Conservation (phyloP, 2,797 vertebrate species). For the Chelidonichthys spinosus region DNA sequence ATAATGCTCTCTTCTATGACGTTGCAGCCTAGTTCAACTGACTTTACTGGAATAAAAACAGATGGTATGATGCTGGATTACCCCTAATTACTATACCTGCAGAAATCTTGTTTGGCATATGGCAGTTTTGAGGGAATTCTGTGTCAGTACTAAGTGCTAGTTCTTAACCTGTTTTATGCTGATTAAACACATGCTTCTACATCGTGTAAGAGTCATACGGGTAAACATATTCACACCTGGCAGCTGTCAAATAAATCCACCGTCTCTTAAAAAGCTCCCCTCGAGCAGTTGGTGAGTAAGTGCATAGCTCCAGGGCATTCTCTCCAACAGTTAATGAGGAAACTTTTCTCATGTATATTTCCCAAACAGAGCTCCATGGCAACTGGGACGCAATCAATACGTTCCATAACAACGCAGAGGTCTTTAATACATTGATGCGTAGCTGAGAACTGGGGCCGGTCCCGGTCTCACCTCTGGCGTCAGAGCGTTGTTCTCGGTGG, state of each 20-base stretch:
- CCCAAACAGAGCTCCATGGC: conserved; percentile 17
- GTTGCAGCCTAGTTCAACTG: conserved; percentile 43
- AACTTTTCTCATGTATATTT: conserved; percentile 34
- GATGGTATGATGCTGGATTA: conserved; percentile 51
- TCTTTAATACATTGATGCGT: neutral
- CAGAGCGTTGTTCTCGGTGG: conserved; percentile 96
- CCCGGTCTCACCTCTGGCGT: conserved; percentile 92
- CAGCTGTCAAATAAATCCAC: conserved; percentile 58
- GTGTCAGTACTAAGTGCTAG: neutral
- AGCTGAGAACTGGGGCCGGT: neutral
- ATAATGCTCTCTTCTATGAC: conserved; percentile 30
- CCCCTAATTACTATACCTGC: conserved; percentile 42
- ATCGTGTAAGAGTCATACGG: conserved; percentile 31
- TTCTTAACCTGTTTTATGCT: conserved; percentile 13
- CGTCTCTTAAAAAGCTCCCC: conserved; percentile 49
- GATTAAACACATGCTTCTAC: neutral
- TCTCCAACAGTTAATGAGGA: conserved; percentile 29
- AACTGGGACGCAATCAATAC: conserved; percentile 16
- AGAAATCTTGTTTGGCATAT: conserved; percentile 42
- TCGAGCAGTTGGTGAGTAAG: conserved; percentile 31
- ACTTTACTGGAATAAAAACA: conserved; percentile 56
- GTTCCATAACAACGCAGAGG: neutral
- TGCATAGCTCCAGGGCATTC: conserved; percentile 28
- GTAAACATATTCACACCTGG: conserved; percentile 43
- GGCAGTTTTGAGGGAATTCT: conserved; percentile 26